Percentiles rank a stretch among this genome's conserved stretches.
Conservation (phyloP, 2,113 vertebrate genomes). For the Indri indri region DNA sequence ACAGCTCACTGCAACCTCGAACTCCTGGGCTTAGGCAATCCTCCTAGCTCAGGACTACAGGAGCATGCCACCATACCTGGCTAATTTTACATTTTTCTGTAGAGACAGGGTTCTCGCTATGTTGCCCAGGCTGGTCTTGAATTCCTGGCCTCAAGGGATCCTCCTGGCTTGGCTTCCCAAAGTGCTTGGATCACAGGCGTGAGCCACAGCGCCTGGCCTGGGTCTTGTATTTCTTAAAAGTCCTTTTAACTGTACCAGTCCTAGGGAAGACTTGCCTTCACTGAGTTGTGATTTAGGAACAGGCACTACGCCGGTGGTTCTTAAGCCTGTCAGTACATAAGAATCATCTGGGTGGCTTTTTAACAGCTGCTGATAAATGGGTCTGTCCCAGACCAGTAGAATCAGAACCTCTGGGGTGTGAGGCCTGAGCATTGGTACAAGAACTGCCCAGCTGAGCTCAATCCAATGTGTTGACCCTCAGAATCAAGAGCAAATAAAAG, state of each 20-base stretch:
- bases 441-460: not conserved
- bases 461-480: not conserved
- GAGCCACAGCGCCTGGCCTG: too few species aligned
- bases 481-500: not conserved
- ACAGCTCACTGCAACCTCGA: too few species aligned
- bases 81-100: too few species aligned
- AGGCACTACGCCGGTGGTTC: not conserved
- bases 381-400: not conserved
- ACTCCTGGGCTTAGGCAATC: too few species aligned
- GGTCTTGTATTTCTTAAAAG: not conserved
- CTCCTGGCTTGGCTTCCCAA: too few species aligned
- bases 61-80: too few species aligned
- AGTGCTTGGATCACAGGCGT: too few species aligned
- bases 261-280: not conserved
- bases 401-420: not conserved
- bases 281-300: not conserved
- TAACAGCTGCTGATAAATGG: not conserved
- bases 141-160: too few species aligned
- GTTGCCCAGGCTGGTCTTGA: too few species aligned
- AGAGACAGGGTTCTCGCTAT: too few species aligned
- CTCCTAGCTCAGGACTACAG: too few species aligned
- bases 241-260: not conserved
- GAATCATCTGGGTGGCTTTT: not conserved
- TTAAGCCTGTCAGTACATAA: not conserved
- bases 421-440: not conserved